Conservation (phyloP, 2,113 vertebrate species). For the Nannospalax galili region DNA sequence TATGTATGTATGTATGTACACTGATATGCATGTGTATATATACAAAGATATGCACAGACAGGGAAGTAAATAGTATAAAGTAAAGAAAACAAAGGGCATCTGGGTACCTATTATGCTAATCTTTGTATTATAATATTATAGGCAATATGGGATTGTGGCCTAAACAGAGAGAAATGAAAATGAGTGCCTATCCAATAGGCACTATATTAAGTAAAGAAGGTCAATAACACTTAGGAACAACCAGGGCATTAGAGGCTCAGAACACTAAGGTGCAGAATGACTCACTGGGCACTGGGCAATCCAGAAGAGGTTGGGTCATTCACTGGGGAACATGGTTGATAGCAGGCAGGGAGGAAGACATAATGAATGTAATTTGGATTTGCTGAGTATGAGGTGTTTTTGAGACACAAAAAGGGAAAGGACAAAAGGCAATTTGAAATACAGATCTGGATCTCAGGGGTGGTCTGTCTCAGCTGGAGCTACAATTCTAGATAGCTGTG, state of each 20-base stretch:
- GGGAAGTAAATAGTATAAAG: not conserved
- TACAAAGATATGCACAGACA: not conserved
- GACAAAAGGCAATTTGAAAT: not conserved
- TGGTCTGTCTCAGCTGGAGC: not conserved
- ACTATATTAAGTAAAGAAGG: constrained; percentile 21
- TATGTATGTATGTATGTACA: not conserved
- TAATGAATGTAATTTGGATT: not conserved
- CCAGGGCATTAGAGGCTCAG: not conserved
- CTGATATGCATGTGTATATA: not conserved
- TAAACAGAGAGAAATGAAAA: not conserved
- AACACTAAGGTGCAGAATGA: not conserved
- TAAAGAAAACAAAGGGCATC: not conserved
- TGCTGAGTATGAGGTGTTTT: not conserved
- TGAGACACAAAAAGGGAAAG: not conserved
- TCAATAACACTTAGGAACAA: not conserved
- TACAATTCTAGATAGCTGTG: not conserved
- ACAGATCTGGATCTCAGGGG: not conserved
- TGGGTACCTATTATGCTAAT: not conserved
- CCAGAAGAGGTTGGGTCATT: not conserved
- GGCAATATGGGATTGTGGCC: not conserved
- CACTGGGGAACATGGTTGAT: not conserved
- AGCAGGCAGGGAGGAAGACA: not conserved
- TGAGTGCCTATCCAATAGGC: not conserved
- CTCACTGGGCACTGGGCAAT: not conserved
- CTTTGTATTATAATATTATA: not conserved